Evolutionary conservation across 2,113 vertebrate genomes (phyloP).

Genomic region (Ascaphus truei): DNA sequence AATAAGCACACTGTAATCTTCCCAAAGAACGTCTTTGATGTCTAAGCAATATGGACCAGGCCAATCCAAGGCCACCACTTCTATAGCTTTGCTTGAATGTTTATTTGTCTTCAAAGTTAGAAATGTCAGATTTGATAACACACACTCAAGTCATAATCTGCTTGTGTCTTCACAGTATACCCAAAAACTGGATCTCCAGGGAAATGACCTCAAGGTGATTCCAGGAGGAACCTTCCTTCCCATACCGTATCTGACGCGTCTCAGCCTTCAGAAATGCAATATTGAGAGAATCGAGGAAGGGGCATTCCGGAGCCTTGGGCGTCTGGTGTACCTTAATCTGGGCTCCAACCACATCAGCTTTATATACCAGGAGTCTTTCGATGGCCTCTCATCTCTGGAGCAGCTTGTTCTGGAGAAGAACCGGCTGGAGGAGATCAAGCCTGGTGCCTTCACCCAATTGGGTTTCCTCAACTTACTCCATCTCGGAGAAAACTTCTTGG

Average conservation of each 20-base stretch:
- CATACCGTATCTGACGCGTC: conserved; percentile 78
- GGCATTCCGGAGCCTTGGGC: conserved; percentile 82
- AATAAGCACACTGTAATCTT: too few species aligned
- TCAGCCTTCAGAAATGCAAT: conserved; percentile 78
- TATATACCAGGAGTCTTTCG: conserved; percentile 89
- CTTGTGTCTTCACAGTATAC: conserved; percentile 67
- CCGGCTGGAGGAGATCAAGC: conserved; percentile 83
- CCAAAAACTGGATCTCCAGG: conserved; percentile 76
- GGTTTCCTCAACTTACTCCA: conserved; percentile 80
- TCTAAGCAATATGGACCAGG: too few species aligned
- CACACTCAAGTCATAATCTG: neutral
- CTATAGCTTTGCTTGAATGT: too few species aligned
- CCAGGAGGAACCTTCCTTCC: conserved; percentile 64
- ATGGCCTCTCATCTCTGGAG: conserved; percentile 78
- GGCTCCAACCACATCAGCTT: conserved; percentile 75
- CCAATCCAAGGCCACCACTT: too few species aligned
- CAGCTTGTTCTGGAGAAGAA: conserved; percentile 79
- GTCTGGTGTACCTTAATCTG: conserved; percentile 81
- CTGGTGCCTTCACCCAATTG: conserved; percentile 80
- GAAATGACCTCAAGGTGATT: conserved; percentile 70
- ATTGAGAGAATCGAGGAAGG: conserved; percentile 80
- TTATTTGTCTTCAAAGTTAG: too few species aligned
- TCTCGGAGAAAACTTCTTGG: conserved; percentile 78
- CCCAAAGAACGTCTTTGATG: too few species aligned
- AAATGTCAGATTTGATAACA: too few species aligned